A percentile compares a stretch with the other conserved stretches of the same genome.
These are phyloP conservation scores for Drosophila arizonae DNA, from an alignment of 1,140 invertebrate genomes.

Conservation along the genomic window DNA sequence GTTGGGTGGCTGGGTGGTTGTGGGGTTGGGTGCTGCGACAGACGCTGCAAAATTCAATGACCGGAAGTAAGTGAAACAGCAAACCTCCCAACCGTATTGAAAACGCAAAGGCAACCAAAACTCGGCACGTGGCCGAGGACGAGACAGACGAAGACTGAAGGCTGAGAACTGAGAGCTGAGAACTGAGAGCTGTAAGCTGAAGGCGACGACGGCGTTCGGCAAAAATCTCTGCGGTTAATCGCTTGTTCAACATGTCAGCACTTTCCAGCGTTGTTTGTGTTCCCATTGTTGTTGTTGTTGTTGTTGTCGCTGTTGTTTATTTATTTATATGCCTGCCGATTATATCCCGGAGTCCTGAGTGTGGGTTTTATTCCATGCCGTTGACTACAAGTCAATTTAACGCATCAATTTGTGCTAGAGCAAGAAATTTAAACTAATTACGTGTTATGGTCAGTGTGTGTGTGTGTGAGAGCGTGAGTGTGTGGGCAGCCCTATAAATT, in stretches of 20 bases:
- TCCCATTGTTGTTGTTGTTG: constrained; percentile 6
- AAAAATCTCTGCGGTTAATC: constrained; percentile 77
- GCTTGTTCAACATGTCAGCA: constrained; percentile 78
- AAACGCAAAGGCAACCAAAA: constrained; percentile 16
- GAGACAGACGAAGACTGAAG: not conserved
- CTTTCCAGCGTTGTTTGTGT: constrained; percentile 31
- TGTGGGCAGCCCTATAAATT: constrained; percentile 39
- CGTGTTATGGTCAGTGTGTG: not conserved
- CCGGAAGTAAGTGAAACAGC: constrained; percentile 81
- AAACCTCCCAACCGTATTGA: constrained; percentile 28
- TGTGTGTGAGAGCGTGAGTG: too few relatives aligned
- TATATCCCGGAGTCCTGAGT: constrained; percentile 15
- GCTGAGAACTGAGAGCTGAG: not conserved
- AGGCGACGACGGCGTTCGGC: constrained; percentile 1
- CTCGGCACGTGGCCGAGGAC: constrained; percentile 67
- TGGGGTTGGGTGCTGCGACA: constrained; percentile 26
- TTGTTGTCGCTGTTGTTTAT: constrained; percentile 58
- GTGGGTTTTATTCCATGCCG: constrained; percentile 7
- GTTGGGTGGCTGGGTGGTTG: not conserved
- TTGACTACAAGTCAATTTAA: constrained; percentile 50
- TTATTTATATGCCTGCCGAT: constrained; percentile 61
- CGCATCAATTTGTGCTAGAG: constrained; percentile 49
- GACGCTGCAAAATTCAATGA: constrained; percentile 74
- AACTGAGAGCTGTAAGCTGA: constrained; percentile 9
- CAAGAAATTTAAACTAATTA: constrained; percentile 32